Base-by-base conservation (phyloP, 2,113 vertebrate genomes). In the Rutilus rutilus region DNA sequence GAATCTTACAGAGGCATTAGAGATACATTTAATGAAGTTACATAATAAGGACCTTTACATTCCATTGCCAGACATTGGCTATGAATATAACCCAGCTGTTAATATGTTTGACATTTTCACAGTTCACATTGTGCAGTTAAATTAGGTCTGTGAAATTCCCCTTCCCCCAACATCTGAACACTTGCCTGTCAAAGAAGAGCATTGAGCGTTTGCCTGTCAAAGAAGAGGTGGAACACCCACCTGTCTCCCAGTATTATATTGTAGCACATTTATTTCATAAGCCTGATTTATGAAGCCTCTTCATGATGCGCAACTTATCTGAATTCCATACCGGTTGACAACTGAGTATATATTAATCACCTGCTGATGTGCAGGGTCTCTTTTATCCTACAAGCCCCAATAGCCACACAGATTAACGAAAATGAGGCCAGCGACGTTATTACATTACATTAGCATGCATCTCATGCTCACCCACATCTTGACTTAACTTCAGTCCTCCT, bases 271-370 rank as follows among this genome's bases (percentile, higher is more conserved):
- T 90, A 79, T 90, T 89, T 85, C 59, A 78, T 85, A 77, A 87
- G 52, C 57, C 50, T 91, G 90, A 93, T 92, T 93, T 90, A 92
- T 92, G 89, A 87, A 76, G 54, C 73, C 73, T 64, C 47, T 30
- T 86, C 86, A 14, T 64, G 78, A 86, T 69, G 36, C 65, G 36
- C 88, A 81, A 74, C 77, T 71, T 92, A 90, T 92, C 89, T 87
- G 76, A 73, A 89, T 87, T 89, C 82, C 59, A 84, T 78, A 57
- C 62, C 27, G 23, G 73, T 50, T 85, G 82, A 86, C 77, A 77
- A 39, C 81, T 85, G 75, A 74, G 78, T 73, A 42, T 59, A 80
- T 78, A 87, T 86, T 89, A 87, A 89, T 88, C 84, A 89, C 75
- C 59, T 82, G 54, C 88, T 87, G 82, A 89, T 86, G 86, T 86